Conservation (phyloP, 2,113 vertebrate species). For the Pelobates fuscus region DNA sequence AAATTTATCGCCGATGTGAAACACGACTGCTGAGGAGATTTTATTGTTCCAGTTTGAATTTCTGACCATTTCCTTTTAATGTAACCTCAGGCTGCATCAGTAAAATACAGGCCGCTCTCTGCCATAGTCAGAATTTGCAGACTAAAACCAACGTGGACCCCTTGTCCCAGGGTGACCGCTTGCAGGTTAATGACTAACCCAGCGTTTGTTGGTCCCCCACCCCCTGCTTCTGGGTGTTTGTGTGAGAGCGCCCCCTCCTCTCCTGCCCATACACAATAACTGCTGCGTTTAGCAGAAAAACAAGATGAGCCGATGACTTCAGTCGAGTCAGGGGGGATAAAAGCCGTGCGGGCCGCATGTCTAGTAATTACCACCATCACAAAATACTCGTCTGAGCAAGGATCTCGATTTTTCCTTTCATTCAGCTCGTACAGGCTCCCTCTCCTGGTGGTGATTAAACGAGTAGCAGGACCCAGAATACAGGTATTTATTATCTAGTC, state of each 20-base stretch:
- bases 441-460: background rate
- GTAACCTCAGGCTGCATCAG: too few species aligned
- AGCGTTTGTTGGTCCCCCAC: too few species aligned
- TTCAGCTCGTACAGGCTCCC: background rate
- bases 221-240: background rate
- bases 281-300: conserved; percentile 34
- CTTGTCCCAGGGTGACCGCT: too few species aligned
- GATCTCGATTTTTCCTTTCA: conserved; percentile 9
- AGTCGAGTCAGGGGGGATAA: conserved; percentile 9
- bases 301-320: conserved; percentile 15
- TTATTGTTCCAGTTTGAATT: too few species aligned
- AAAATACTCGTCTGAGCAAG: conserved; percentile 13
- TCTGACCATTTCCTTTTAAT: too few species aligned
- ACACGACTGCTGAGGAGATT: too few species aligned
- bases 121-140: too few species aligned
- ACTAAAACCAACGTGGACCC: too few species aligned
- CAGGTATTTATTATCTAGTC: background rate
- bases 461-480: background rate
- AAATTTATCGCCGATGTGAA: too few species aligned
- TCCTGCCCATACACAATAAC: background rate
- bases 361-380: conserved; percentile 11
- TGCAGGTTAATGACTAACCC: too few species aligned
- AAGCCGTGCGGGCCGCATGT: conserved; percentile 5
- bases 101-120: too few species aligned
- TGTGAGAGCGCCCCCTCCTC: background rate